Conservation (phyloP, 2,797 vertebrate genomes). For the Alcedo atthis region DNA sequence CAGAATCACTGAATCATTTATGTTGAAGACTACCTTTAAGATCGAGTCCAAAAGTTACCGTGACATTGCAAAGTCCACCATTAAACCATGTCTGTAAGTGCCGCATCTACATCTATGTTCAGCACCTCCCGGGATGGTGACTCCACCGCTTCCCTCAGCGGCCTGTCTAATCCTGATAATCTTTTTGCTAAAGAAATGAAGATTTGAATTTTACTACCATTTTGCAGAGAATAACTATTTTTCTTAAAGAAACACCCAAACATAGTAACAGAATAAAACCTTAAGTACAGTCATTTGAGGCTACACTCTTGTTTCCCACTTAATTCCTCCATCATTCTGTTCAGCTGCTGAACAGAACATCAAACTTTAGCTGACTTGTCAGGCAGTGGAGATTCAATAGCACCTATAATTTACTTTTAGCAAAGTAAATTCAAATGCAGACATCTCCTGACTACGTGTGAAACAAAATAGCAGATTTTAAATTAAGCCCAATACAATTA, state of each 20-base stretch:
- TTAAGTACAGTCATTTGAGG: background rate
- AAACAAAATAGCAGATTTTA: slow-evolving; percentile 25
- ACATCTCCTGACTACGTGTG: background rate
- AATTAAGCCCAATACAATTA: slow-evolving; percentile 5
- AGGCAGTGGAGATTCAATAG: background rate
- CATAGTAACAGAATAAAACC: background rate
- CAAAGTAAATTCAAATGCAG: slow-evolving; percentile 55
- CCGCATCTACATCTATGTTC: background rate
- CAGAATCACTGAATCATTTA: background rate
- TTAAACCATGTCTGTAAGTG: background rate
- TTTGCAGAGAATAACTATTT: background rate
- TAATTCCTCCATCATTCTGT: background rate
- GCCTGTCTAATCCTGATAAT: background rate
- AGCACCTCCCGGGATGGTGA: background rate
- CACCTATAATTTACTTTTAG: slow-evolving; percentile 7
- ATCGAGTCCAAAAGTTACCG: background rate
- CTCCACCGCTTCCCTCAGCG: background rate
- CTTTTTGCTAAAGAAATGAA: background rate
- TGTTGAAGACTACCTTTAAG: background rate
- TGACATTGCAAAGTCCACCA: background rate
- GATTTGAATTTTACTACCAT: background rate
- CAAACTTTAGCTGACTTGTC: background rate
- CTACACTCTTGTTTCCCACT: background rate
- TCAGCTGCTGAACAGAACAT: background rate
- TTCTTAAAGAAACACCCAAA: background rate